A percentile compares a stretch with the other conserved stretches of the same genome.
Conservation (phyloP, 2,113 vertebrate genomes). For the Phodopus roborovskii region DNA sequence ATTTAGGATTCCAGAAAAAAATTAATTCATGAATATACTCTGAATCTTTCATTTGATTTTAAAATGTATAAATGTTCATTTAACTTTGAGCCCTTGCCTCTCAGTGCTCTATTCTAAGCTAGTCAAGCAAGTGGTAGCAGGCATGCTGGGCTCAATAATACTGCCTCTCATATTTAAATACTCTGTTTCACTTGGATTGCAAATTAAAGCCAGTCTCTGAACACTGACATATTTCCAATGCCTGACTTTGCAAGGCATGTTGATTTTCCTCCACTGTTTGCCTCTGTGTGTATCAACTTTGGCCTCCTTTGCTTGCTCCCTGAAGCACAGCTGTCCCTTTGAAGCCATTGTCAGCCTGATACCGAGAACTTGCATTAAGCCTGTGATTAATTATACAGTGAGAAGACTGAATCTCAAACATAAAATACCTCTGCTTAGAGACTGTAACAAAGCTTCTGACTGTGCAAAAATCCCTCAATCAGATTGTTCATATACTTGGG, state of each 20-base stretch:
- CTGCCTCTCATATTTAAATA: constrained; percentile 82
- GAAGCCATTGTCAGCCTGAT: constrained; percentile 71
- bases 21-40: constrained; percentile 80
- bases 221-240: constrained; percentile 81
- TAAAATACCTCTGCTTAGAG: constrained; percentile 46
- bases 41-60: constrained; percentile 83
- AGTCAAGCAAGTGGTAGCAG: constrained; percentile 81
- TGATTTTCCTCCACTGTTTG: constrained; percentile 80
- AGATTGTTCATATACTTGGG: constrained; percentile 38
- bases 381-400: constrained; percentile 74
- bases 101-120: constrained; percentile 82
- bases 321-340: constrained; percentile 74
- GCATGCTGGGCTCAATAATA: constrained; percentile 81
- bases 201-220: constrained; percentile 81
- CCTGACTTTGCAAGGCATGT: constrained; percentile 79
- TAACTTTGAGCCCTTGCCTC: constrained; percentile 81
- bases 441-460: constrained; percentile 63
- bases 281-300: constrained; percentile 79
- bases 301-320: constrained; percentile 78
- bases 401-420: constrained; percentile 63
- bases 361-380: constrained; percentile 62
- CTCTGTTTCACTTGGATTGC: constrained; percentile 81
- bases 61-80: constrained; percentile 84
- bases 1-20: constrained; percentile 77
- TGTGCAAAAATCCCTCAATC: constrained; percentile 61